Evolutionary conservation across 2,113 vertebrate genomes (phyloP).

Genomic region (Poecilia latipinna): DNA sequence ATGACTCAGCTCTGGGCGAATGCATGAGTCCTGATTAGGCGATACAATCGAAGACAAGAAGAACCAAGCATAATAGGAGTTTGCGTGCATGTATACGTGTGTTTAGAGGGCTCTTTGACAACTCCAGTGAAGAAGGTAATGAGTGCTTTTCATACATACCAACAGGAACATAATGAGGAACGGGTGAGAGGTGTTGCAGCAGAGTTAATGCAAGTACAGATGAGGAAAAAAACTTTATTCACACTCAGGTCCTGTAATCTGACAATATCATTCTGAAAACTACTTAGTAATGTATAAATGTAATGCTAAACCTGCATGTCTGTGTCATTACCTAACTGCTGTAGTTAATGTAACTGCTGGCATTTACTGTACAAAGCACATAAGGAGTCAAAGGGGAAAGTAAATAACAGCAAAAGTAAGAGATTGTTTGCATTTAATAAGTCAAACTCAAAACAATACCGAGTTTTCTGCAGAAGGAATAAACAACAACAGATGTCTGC

Average conservation of each 20-base stretch:
- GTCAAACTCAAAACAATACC: slow-evolving; percentile 14
- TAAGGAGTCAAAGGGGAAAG: slow-evolving; percentile 8
- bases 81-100: slow-evolving; percentile 16
- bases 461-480: slow-evolving; percentile 4
- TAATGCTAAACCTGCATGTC: neutral
- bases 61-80: slow-evolving; percentile 44
- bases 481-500: slow-evolving; percentile 44
- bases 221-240: slow-evolving; percentile 17
- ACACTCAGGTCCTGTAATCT: neutral
- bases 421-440: neutral
- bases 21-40: slow-evolving; percentile 47
- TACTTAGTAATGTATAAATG: neutral
- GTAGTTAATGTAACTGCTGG: neutral
- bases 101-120: slow-evolving; percentile 55
- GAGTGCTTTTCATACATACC: slow-evolving; percentile 60
- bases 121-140: slow-evolving; percentile 63
- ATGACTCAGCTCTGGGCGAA: slow-evolving; percentile 36
- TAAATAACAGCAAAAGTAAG: neutral
- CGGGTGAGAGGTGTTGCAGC: slow-evolving; percentile 46
- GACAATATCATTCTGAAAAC: neutral
- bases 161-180: slow-evolving; percentile 64
- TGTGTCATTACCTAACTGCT: neutral
- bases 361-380: neutral
- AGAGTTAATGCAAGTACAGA: slow-evolving; percentile 2
- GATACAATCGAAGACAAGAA: slow-evolving; percentile 27